Percentiles rank a stretch among this genome's conserved stretches.
These are phyloP conservation scores for Parasteatoda lunata DNA, from an alignment of 2,888 invertebrate species.

Conservation along the genomic window DNA sequence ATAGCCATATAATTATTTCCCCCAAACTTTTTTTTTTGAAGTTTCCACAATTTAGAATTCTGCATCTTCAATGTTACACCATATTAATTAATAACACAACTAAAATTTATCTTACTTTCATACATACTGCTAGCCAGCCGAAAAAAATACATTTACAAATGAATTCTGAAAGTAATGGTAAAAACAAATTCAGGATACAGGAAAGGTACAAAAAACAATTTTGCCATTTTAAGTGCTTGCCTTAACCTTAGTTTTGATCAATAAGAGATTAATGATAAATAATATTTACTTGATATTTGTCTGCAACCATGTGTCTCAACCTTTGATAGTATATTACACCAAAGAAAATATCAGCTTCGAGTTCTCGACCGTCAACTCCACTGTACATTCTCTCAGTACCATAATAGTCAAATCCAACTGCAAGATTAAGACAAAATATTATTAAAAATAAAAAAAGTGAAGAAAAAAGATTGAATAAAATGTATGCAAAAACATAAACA, in stretches of 20 bases:
- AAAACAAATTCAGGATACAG: not conserved
- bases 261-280: not conserved
- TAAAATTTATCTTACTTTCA: not conserved
- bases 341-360: conserved; percentile 95
- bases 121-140: not conserved
- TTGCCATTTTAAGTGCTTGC: no score
- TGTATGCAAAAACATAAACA: no score
- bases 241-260: not conserved
- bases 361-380: conserved; percentile 86
- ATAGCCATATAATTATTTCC: no score
- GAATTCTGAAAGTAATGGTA: not conserved
- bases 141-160: not conserved
- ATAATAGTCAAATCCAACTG: conserved; percentile 95
- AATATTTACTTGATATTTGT: conserved; percentile 88
- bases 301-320: conserved; percentile 98
- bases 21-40: no score
- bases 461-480: no score
- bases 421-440: no score
- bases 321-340: conserved; percentile 98
- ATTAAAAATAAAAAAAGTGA: no score
- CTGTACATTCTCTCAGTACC: conserved; percentile 98
- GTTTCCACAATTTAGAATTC: no score
- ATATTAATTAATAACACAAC: not conserved
- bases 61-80: not conserved
- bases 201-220: not conserved